Evolutionary conservation across 2,113 vertebrate genomes (phyloP), one percentile per base, ranked within the genome.

Genomic region (Dicentrarchus labrax): DNA sequence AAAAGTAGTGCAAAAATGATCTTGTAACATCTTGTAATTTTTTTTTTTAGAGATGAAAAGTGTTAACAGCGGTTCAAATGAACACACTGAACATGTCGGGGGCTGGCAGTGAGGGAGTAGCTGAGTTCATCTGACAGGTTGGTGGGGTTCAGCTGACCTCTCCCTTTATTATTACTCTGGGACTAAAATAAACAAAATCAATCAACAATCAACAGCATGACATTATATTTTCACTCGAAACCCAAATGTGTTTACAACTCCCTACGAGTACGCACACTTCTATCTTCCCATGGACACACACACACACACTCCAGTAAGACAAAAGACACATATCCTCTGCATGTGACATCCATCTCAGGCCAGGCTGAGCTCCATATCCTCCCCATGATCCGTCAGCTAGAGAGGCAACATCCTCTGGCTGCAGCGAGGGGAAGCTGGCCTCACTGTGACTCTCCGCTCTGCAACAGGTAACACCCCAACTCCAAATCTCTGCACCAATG

Each of bases 241-340:
- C 21, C 74, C 6, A 50, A 54, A 81, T 15, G 12, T 53, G 22
- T 72, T 61, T 12, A 56, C 16, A 19, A 57, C 61, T 73, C 1
- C 13, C 8, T 66, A 19, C 1, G 3, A 61, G 17, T 51, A 38
- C 53, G 38, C 71, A 24, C 54, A 17, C 53, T 41, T 43, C 57
- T 41, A 57, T 67, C 51, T 11, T 30, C n/a, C 38, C 41, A 66
- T 30, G 24, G 65, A 36, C 43, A 7, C 65, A n/a, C 62, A 59
- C 78, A 84, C 75, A 39, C 65, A 8, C 67, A 19, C 70, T 21
- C 17, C 48, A 48, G 19, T 22, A 38, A 77, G 80, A 86, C 80
- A 89, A 83, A 91, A 90, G 79, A 82, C 77, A 81, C 91, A 91
- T 76, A 93, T 93, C 91, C 93, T 92, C 85, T 89, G 45, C 79